Percentiles rank a stretch among this genome's conserved stretches.
phyloP scores from a whole-genome alignment of 2,797 vertebrate genomes.

The Acropternis orthonyx region DNA sequence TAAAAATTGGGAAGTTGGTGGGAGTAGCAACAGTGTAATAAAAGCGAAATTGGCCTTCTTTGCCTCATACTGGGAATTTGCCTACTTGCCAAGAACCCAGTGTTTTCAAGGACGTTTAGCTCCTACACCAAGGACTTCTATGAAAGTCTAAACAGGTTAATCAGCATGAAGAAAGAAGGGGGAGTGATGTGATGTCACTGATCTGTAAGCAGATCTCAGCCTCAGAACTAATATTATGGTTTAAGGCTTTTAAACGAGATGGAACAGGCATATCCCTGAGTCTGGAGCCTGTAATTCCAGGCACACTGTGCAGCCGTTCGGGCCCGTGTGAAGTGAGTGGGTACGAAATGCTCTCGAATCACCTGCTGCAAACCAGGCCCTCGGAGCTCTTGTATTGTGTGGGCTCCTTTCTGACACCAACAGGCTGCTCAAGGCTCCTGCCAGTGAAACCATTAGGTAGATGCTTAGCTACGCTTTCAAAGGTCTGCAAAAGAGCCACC shows the following conservation, averaged over 20 bases:
- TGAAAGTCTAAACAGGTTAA: slow-evolving; percentile 65
- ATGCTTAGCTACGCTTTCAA: neutral
- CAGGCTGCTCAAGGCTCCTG: neutral
- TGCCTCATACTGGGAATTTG: slow-evolving; percentile 65
- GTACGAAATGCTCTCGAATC: slow-evolving; percentile 1
- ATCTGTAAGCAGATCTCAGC: slow-evolving; percentile 58
- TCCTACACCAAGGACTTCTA: slow-evolving; percentile 46
- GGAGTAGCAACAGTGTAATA: slow-evolving; percentile 63
- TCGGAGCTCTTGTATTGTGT: neutral
- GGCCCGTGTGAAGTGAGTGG: neutral
- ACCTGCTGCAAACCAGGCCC: neutral
- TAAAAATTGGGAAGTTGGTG: slow-evolving; percentile 62
- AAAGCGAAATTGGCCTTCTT: slow-evolving; percentile 54
- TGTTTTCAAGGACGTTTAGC: slow-evolving; percentile 62
- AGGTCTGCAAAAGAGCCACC: neutral
- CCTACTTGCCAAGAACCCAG: slow-evolving; percentile 64
- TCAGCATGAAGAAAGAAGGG: slow-evolving; percentile 38
- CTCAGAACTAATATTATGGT: slow-evolving; percentile 62
- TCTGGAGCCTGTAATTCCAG: neutral
- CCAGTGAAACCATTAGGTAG: neutral
- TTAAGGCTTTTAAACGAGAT: slow-evolving; percentile 30
- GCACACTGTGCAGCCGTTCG: neutral
- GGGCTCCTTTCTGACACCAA: neutral
- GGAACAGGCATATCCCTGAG: slow-evolving; percentile 24
- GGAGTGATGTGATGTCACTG: slow-evolving; percentile 42